These are phyloP conservation scores for Tinamus major DNA, from an alignment of 2,797 vertebrate species.

Conservation along the genomic window DNA sequence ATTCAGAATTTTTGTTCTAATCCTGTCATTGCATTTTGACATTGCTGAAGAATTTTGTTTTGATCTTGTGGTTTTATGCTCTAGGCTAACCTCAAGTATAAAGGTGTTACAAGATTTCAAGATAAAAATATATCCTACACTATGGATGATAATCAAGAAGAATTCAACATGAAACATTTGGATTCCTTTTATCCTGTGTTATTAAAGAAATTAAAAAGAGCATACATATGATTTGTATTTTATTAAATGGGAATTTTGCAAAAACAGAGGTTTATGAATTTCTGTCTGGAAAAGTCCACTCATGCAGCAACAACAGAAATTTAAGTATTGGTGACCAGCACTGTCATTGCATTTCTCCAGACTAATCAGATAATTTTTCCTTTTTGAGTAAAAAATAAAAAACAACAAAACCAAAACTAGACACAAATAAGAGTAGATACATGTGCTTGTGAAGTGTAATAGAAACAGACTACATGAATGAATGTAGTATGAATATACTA, in stretches of 20 bases:
- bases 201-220: background rate
- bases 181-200: background rate
- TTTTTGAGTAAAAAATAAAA: background rate
- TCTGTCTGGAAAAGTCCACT: background rate
- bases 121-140: background rate
- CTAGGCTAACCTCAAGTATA: background rate
- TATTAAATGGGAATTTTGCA: background rate
- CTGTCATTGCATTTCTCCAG: background rate
- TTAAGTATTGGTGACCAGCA: background rate
- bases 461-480: background rate
- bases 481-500: background rate
- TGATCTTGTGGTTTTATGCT: background rate
- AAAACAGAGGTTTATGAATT: background rate
- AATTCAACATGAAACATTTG: background rate
- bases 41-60: background rate
- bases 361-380: background rate
- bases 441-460: background rate
- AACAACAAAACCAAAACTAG: background rate
- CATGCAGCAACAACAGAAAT: background rate
- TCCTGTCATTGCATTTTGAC: background rate
- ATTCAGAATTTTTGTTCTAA: background rate
- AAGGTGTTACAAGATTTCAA: background rate
- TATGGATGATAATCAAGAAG: background rate
- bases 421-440: background rate
- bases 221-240: background rate